Evolutionary conservation across 2,113 vertebrate species (phyloP).

Genomic region (Takifugu bimaculatus): DNA sequence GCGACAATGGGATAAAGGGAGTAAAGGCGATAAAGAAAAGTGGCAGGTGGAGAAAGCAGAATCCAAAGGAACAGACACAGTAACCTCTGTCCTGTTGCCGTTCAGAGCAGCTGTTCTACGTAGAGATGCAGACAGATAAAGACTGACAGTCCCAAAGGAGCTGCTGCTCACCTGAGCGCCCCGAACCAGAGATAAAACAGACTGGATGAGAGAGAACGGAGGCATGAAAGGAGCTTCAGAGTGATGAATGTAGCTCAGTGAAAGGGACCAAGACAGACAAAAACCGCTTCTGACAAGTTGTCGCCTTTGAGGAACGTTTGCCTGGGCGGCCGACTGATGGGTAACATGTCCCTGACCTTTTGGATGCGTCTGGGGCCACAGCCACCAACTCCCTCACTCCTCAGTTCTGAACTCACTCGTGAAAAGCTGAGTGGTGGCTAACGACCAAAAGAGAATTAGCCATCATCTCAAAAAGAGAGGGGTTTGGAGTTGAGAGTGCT

Average conservation of each 20-base stretch:
- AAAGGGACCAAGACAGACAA: conserved; percentile 38
- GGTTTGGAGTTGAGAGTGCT: conserved; percentile 13
- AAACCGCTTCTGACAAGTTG: conserved; percentile 59
- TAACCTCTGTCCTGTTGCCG: conserved; percentile 43
- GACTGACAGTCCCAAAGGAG: conserved; percentile 38
- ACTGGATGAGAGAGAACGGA: conserved; percentile 38
- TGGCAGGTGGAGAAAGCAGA: conserved; percentile 13
- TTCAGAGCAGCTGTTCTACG: conserved; percentile 28
- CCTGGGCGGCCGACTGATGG: conserved; percentile 23
- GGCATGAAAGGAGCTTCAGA: conserved; percentile 27
- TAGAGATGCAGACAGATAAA: conserved; percentile 44
- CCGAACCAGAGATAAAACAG: conserved; percentile 47
- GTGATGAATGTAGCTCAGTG: conserved; percentile 25
- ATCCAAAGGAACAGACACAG: conserved; percentile 16
- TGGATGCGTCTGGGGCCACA: conserved; percentile 31
- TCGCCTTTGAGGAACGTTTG: conserved; percentile 51
- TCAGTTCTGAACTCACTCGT: conserved; percentile 29
- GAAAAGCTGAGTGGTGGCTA: conserved; percentile 2
- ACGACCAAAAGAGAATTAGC: conserved; percentile 2
- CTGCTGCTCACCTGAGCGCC: conserved; percentile 35
- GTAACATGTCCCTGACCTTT: conserved; percentile 53
- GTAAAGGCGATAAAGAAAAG: conserved; percentile 19
- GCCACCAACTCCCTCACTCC: conserved; percentile 30
- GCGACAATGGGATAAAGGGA: not conserved
- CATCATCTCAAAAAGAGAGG: not conserved